Percentiles rank a stretch among this genome's conserved stretches.
phyloP scores from a whole-genome alignment of 2,888 invertebrate species.

The Agrenia bidenticulata region DNA sequence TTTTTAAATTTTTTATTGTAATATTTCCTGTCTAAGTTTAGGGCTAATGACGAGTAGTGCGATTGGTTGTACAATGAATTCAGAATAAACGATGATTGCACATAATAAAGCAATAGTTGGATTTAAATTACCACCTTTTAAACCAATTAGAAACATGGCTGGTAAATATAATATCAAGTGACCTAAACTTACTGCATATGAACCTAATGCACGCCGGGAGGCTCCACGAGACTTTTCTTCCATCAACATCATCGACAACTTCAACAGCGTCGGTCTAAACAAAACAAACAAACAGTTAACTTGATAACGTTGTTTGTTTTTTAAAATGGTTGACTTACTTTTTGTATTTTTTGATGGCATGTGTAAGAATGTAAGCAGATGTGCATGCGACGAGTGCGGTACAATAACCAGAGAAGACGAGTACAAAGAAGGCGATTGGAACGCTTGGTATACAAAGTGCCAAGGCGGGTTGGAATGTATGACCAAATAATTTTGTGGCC shows the following conservation, averaged over 20 bases:
- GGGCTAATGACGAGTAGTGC: slow-evolving; percentile 52
- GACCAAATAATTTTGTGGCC: slow-evolving; percentile 48
- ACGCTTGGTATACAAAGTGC: slow-evolving; percentile 54
- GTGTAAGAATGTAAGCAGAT: slow-evolving; percentile 52
- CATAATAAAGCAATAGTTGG: slow-evolving; percentile 49
- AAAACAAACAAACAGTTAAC: background rate
- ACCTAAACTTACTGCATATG: slow-evolving; percentile 44
- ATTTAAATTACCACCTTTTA: slow-evolving; percentile 31
- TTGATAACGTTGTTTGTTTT: background rate
- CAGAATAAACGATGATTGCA: slow-evolving; percentile 54
- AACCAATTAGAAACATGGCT: slow-evolving; percentile 48
- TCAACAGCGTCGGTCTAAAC: too few relatives aligned
- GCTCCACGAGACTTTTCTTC: too few relatives aligned
- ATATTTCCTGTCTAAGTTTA: slow-evolving; percentile 51
- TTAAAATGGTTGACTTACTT: too few relatives aligned
- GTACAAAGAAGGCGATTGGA: slow-evolving; percentile 53
- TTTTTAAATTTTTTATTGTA: too few relatives aligned
- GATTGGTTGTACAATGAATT: slow-evolving; percentile 54
- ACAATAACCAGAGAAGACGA: slow-evolving; percentile 53
- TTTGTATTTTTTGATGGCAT: slow-evolving; percentile 32
- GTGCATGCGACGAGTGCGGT: slow-evolving; percentile 51
- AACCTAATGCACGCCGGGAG: background rate
- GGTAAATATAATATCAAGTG: slow-evolving; percentile 54
- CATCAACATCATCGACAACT: too few relatives aligned
- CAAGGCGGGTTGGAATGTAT: slow-evolving; percentile 53